phyloP scores from a whole-genome alignment of 2,888 invertebrate genomes.

The Periphyllus acericola region DNA sequence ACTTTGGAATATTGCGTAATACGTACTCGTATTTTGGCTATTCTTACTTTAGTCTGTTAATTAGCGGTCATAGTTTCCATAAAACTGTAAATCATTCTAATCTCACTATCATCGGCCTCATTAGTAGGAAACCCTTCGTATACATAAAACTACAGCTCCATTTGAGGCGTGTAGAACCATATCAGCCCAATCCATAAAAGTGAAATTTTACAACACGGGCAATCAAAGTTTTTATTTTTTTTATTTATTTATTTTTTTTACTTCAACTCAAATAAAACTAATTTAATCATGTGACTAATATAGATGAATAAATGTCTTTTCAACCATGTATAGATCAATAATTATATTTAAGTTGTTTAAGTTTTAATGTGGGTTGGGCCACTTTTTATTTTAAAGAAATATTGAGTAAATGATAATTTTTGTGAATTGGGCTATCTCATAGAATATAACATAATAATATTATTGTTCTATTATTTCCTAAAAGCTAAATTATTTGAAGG shows the following conservation, averaged over 20 bases:
- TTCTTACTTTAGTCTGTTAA: too few relatives aligned
- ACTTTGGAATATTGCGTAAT: too few relatives aligned
- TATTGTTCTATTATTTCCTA: conserved; percentile 19
- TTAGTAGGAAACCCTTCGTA: too few relatives aligned
- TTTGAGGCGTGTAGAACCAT: too few relatives aligned
- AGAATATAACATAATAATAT: conserved; percentile 8
- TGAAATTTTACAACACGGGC: conserved; percentile 16
- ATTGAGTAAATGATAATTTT: conserved; percentile 4
- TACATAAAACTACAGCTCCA: too few relatives aligned
- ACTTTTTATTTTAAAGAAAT: conserved; percentile 12
- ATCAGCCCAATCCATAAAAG: too few relatives aligned
- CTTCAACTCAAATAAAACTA: background rate
- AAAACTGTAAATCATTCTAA: too few relatives aligned
- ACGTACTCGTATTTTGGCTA: too few relatives aligned
- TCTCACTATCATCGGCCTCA: too few relatives aligned
- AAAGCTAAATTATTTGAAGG: background rate
- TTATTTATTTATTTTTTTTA: conserved; percentile 6
- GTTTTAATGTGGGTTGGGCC: conserved; percentile 1
- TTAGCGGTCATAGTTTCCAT: too few relatives aligned
- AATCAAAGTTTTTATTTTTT: conserved; percentile 3
- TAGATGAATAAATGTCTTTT: conserved; percentile 1
- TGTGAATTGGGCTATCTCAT: background rate
- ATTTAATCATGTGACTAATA: conserved; percentile 3
- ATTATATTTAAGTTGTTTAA: conserved; percentile 15
- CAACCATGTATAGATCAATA: conserved; percentile 17